These are phyloP conservation scores for Sciurus vulgaris DNA, from an alignment of 2,797 vertebrate genomes.

Conservation along the genomic window DNA sequence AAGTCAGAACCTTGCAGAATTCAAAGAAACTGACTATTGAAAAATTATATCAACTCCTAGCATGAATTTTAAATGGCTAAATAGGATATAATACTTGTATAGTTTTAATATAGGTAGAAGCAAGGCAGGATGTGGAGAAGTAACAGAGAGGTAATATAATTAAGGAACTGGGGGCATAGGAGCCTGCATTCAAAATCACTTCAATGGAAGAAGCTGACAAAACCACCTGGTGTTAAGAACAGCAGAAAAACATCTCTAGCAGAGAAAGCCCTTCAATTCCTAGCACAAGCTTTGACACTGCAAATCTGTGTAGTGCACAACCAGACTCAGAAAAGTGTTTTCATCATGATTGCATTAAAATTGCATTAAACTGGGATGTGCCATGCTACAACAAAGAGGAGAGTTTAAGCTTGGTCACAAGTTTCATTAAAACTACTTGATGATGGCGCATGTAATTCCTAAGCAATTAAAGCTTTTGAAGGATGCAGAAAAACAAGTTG, in stretches of 20 bases:
- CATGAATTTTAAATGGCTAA: slow-evolving; percentile 54
- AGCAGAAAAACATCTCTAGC: slow-evolving; percentile 70
- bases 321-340: slow-evolving; percentile 81
- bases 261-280: slow-evolving; percentile 73
- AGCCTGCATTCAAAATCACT: slow-evolving; percentile 70
- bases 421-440: slow-evolving; percentile 84
- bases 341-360: slow-evolving; percentile 82
- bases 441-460: slow-evolving; percentile 79
- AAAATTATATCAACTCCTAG: slow-evolving; percentile 59
- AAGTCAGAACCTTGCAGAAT: slow-evolving; percentile 73
- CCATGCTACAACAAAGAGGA: slow-evolving; percentile 82
- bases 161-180: slow-evolving; percentile 54
- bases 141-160: slow-evolving; percentile 60
- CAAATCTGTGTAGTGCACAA: slow-evolving; percentile 81
- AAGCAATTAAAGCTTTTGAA: slow-evolving; percentile 82
- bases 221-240: slow-evolving; percentile 76
- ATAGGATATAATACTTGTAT: neutral
- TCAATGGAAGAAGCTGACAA: slow-evolving; percentile 69
- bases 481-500: slow-evolving; percentile 82
- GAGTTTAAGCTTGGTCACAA: slow-evolving; percentile 80
- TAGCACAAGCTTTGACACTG: slow-evolving; percentile 71
- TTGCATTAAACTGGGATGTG: slow-evolving; percentile 81
- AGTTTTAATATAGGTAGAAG: slow-evolving; percentile 63
- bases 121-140: slow-evolving; percentile 43
- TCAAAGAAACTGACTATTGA: slow-evolving; percentile 68